These are phyloP conservation scores for Microtus richardsoni DNA, from an alignment of 2,113 vertebrate genomes.

Conservation along the genomic window DNA sequence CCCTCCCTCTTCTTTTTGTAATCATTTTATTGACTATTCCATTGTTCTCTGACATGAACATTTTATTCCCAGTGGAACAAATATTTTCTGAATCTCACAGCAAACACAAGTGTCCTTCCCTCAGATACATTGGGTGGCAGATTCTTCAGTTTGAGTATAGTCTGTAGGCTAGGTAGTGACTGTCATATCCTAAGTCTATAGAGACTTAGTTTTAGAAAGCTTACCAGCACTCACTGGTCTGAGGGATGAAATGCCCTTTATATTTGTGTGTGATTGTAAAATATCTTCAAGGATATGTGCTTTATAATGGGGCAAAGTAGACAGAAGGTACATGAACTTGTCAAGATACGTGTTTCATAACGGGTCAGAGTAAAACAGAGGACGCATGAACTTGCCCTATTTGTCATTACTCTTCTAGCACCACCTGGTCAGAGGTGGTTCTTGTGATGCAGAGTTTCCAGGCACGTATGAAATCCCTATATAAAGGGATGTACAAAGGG, in stretches of 20 bases:
- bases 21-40: not conserved
- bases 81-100: not conserved
- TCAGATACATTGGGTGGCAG: not conserved
- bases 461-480: not conserved
- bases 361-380: not conserved
- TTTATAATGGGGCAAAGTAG: not conserved
- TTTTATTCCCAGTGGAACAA: not conserved
- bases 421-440: not conserved
- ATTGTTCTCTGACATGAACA: not conserved
- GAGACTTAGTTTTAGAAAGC: not conserved
- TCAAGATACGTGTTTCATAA: not conserved
- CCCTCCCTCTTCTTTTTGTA: not conserved
- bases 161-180: not conserved
- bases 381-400: not conserved
- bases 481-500: not conserved
- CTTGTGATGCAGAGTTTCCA: not conserved
- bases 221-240: not conserved
- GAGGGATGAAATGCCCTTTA: not conserved
- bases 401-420: not conserved
- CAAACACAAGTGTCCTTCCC: not conserved
- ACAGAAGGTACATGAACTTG: not conserved
- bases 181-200: not conserved
- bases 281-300: not conserved
- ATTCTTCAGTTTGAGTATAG: too few species aligned
- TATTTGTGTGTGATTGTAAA: not conserved